Conservation (phyloP, 64 coral and sea anemone genomes). For the Montipora foliosa region DNA sequence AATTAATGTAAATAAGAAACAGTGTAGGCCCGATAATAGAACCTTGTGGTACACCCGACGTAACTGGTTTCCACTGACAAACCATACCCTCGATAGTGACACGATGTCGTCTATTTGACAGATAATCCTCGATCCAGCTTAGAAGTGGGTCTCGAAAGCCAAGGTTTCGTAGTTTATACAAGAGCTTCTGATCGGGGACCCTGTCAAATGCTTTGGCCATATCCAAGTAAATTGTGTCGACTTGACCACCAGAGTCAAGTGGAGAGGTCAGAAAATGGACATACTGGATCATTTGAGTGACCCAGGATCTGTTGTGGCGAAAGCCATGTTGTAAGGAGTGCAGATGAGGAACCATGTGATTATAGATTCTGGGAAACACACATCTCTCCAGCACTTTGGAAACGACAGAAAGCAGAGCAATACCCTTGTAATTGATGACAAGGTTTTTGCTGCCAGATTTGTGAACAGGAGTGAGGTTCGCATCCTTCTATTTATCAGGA, state of each 20-base stretch:
- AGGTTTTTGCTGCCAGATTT: constrained; percentile 20
- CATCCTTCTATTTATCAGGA: constrained; percentile 39
- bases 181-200: not conserved
- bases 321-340: no score
- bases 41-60: not conserved
- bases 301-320: no score
- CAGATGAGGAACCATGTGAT: no score
- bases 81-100: not conserved
- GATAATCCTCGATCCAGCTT: not conserved
- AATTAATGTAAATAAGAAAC: not conserved
- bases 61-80: not conserved
- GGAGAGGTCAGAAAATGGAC: no score
- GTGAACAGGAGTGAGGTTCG: constrained; percentile 28
- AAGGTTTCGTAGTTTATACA: not conserved
- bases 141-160: not conserved
- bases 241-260: no score
- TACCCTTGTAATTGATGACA: constrained; percentile 15
- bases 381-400: constrained; percentile 8
- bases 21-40: not conserved
- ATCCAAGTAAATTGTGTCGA: no score
- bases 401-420: constrained; percentile 9
- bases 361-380: not conserved
- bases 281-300: no score
- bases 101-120: not conserved
- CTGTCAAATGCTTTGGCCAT: not conserved